These are phyloP conservation scores for Tyrannus savana DNA, from an alignment of 2,113 vertebrate species.

Conservation along the genomic window DNA sequence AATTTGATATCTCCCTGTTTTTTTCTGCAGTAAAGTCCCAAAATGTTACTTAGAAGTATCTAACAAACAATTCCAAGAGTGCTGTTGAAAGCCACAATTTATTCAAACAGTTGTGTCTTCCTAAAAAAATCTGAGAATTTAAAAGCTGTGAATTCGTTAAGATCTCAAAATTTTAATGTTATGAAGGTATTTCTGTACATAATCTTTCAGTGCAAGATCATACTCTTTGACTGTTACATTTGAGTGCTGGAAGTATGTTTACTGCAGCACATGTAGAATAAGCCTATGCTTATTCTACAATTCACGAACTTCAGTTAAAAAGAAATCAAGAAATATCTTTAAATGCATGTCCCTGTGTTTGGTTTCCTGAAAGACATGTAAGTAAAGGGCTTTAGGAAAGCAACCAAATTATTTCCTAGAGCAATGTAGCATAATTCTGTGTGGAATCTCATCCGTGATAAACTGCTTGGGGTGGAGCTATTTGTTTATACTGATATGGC, in stretches of 20 bases:
- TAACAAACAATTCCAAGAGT: background rate
- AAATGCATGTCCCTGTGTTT: background rate
- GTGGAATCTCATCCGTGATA: background rate
- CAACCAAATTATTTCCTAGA: background rate
- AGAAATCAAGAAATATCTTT: background rate
- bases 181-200: background rate
- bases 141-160: background rate
- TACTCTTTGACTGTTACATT: background rate
- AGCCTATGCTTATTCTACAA: background rate
- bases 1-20: background rate
- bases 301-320: background rate
- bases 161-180: background rate
- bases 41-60: background rate
- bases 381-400: background rate
- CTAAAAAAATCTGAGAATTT: background rate
- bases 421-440: rapidly evolving
- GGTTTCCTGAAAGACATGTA: background rate
- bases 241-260: background rate
- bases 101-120: background rate
- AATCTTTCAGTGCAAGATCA: background rate
- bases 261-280: background rate
- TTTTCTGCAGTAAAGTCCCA: background rate
- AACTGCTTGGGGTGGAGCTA: background rate
- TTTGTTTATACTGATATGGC: background rate
- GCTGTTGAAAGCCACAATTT: background rate